Conservation (phyloP, 2,113 vertebrate genomes). For the Zootoca vivipara region DNA sequence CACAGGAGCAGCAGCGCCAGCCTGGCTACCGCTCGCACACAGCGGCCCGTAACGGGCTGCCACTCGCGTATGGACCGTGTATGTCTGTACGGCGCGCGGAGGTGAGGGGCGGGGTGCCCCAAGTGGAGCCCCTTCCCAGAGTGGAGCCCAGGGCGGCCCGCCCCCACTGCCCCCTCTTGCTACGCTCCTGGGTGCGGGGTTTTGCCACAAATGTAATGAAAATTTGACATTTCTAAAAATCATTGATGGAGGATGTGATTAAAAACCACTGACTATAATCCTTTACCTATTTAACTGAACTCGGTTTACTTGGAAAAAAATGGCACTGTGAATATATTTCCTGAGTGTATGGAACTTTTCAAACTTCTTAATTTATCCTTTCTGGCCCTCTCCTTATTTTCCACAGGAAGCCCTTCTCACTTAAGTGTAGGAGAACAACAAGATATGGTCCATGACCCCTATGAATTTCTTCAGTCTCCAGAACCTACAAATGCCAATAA, state of each 20-base stretch:
- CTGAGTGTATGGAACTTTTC: not conserved
- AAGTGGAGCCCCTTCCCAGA: too few species aligned
- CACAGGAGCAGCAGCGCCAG: too few species aligned
- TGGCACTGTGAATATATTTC: not conserved
- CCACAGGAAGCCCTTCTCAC: constrained; percentile 90
- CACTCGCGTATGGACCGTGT: too few species aligned
- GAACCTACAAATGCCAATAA: constrained; percentile 79
- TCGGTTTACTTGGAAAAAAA: not conserved
- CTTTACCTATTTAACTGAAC: not conserved
- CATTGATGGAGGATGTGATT: not conserved
- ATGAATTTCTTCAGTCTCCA: constrained; percentile 96
- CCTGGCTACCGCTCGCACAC: too few species aligned
- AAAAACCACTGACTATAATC: not conserved
- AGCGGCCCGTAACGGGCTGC: too few species aligned
- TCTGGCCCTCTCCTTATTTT: not conserved
- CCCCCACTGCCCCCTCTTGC: too few species aligned
- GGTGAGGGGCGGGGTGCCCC: too few species aligned
- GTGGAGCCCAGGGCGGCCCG: too few species aligned
- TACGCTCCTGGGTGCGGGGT: too few species aligned
- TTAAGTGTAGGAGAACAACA: constrained; percentile 91
- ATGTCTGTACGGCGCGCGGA: too few species aligned
- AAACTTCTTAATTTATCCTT: not conserved
- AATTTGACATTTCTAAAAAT: not conserved
- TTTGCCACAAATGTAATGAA: not conserved
- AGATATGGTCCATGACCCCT: constrained; percentile 91